Evolutionary conservation across 2,888 invertebrate species (phyloP), one percentile per base, ranked within the genome.

Genomic region (Labia minor): DNA sequence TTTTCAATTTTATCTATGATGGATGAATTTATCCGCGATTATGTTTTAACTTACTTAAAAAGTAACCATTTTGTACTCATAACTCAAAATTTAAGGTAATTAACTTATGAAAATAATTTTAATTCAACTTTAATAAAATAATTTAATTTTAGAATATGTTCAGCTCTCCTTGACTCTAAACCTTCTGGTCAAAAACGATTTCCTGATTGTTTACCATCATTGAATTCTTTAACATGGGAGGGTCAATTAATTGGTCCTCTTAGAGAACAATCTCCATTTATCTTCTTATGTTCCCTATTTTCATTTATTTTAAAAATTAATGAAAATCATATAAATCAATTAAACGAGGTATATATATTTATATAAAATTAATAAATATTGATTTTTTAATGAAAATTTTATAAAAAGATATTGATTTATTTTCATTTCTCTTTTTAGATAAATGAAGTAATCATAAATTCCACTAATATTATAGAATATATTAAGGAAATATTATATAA

Each of bases 141-240:
- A 21, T 10, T 6, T n/a, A 16, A 6, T 69, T 66, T 4, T 67
- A 71, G 71, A 26, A 19, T 61, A 16, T 67, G 65, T 19, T 71
- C 71, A 19, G 67, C 64, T 37, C 61, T 71, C 10, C 67, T 70
- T 33, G 37, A 63, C 18, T 49, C 65, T 19, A 66, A 64, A 10
- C 63, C 49, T 19, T 21, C 67, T 11, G 69, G 70, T 8, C 66
- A 61, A 11, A 66, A 68, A 37, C 70, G 74, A 14, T 71, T 73
- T 68, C 72, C 74, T 4, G 62, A 67, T 37, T 70, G 70, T 14
- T 69, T 74, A 4, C 72, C 74, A 2, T 73, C 74, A 1, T 63
- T 73, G 6, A 72, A 71, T 14, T 68, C 71, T 18, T 68, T 73
- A 6, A 19, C 68, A 19, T 72, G 71, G 71, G 70, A 71, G 33